Evolutionary conservation across 2,113 vertebrate genomes (phyloP).

Genomic region (Hipposideros armiger): DNA sequence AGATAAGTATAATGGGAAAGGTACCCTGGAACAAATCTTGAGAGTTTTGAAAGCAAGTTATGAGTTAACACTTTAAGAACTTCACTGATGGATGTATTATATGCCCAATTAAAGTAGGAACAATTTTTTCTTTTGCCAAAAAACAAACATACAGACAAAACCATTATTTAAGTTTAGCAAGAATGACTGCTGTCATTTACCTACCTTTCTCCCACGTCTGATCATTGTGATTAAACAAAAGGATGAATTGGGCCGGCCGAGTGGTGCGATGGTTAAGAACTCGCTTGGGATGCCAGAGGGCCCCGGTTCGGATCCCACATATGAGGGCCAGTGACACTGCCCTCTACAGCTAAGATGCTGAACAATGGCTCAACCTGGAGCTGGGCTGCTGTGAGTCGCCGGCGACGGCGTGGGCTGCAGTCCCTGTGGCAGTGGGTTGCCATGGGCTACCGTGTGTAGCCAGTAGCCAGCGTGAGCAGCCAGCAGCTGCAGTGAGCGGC

Average conservation of each 20-base stretch:
- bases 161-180: conserved; percentile 44
- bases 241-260: background rate
- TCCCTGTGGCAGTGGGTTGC: no score
- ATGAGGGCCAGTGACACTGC: no score
- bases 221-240: conserved; percentile 35
- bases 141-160: background rate
- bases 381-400: no score
- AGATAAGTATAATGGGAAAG: background rate
- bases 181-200: background rate
- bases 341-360: no score
- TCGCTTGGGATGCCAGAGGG: no score
- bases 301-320: no score
- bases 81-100: background rate
- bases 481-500: no score
- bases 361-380: no score
- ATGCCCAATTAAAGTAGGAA: conserved; percentile 15
- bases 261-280: no score
- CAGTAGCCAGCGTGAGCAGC: no score
- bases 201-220: background rate
- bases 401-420: no score
- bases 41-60: conserved; percentile 36
- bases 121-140: conserved; percentile 10
- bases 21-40: background rate
- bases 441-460: no score
- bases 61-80: conserved; percentile 10